Conservation (phyloP, 2,888 invertebrate species). For the Drosophila mayaguana region DNA sequence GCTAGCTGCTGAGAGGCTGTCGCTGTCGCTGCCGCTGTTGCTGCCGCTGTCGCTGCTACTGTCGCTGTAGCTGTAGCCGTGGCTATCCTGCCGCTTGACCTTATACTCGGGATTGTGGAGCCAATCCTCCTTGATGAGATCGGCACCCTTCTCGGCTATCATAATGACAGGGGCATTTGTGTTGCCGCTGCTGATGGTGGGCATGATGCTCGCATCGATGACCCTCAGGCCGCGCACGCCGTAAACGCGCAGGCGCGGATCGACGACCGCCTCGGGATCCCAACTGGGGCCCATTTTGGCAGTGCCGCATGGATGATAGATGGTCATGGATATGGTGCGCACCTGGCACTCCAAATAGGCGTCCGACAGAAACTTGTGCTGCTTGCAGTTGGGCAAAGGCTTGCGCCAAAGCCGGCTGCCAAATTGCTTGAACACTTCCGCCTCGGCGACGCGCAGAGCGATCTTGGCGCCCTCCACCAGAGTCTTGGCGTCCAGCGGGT, state of each 20-base stretch:
- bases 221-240: constrained; percentile 89
- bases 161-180: constrained; percentile 96
- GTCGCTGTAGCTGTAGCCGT: constrained; percentile 32
- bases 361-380: constrained; percentile 90
- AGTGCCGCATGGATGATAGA: constrained; percentile 95
- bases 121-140: constrained; percentile 95
- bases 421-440: constrained; percentile 92
- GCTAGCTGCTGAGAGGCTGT: constrained; percentile 54
- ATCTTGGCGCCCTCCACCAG: constrained; percentile 94
- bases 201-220: constrained; percentile 60
- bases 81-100: constrained; percentile 57
- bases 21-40: constrained; percentile 34
- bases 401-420: constrained; percentile 91
- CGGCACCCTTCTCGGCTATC: constrained; percentile 95
- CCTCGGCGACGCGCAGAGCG: constrained; percentile 90
- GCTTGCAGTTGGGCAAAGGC: constrained; percentile 92
- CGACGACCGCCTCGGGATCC: constrained; percentile 93
- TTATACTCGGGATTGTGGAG: constrained; percentile 85
- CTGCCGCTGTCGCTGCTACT: constrained; percentile 1
- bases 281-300: constrained; percentile 94
- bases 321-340: constrained; percentile 94
- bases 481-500: constrained; percentile 91
- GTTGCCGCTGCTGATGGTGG: constrained; percentile 88
- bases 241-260: constrained; percentile 91
- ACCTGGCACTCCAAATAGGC: constrained; percentile 95